Percentiles rank a stretch among this genome's conserved stretches.
Conservation (phyloP, 2,888 invertebrate species). For the Cheilosia variabilis region DNA sequence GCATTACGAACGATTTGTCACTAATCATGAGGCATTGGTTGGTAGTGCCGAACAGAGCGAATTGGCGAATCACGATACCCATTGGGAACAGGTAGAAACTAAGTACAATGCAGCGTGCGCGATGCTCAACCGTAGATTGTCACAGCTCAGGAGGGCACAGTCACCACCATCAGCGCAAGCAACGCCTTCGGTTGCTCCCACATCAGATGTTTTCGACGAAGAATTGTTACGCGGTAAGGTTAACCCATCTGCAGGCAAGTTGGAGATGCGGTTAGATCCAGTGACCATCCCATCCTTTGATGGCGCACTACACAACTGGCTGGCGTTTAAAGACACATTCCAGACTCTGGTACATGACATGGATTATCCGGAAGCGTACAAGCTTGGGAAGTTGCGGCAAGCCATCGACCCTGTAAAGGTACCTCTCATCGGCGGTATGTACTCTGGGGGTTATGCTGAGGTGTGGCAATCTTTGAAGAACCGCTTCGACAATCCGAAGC, state of each 20-base stretch:
- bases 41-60: too few relatives aligned
- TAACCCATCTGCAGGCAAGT: background rate
- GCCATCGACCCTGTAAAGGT: slow-evolving; percentile 24
- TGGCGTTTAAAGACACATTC: slow-evolving; percentile 18
- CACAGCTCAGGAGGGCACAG: background rate
- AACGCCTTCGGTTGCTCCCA: too few relatives aligned
- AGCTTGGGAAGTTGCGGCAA: slow-evolving; percentile 45
- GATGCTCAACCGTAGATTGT: background rate
- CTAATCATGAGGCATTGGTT: too few relatives aligned
- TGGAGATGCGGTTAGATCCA: slow-evolving; percentile 26
- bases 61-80: too few relatives aligned
- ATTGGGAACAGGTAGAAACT: too few relatives aligned
- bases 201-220: background rate
- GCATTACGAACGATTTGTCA: too few relatives aligned
- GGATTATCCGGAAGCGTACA: slow-evolving; percentile 72
- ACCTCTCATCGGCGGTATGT: slow-evolving; percentile 37
- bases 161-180: background rate
- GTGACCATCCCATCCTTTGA: slow-evolving; percentile 15
- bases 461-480: slow-evolving; percentile 37
- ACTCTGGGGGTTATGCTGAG: slow-evolving; percentile 37
- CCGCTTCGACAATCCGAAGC: slow-evolving; percentile 46
- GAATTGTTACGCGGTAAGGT: background rate
- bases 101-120: background rate
- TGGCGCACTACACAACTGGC: too few relatives aligned
- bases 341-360: slow-evolving; percentile 31